Percentiles rank a stretch among this genome's conserved stretches.
Conservation (phyloP, 53 echinoderm and acorn worm genomes). For the Paelopatides confundens region DNA sequence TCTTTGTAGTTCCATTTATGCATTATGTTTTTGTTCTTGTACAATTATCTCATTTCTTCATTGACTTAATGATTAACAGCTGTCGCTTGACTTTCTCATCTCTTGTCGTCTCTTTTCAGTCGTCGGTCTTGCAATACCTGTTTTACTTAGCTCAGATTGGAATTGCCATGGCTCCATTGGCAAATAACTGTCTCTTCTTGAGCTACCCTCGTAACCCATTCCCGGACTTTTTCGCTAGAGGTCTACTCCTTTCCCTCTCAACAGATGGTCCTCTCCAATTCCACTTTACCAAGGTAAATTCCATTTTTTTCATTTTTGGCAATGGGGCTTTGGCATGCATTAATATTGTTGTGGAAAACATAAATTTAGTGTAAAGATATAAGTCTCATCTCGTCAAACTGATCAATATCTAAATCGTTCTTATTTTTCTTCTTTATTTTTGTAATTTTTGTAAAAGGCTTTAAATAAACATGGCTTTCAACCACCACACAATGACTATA, state of each 20-base stretch:
- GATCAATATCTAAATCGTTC: too few species aligned
- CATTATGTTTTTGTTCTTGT: too few species aligned
- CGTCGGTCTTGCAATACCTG: constrained; percentile 92
- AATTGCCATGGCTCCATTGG: constrained; percentile 93
- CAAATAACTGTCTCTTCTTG: constrained; percentile 88
- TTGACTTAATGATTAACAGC: background rate
- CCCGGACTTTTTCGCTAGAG: constrained; percentile 89
- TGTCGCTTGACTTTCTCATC: background rate
- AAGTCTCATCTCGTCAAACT: too few species aligned
- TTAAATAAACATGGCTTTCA: too few species aligned
- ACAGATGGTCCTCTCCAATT: constrained; percentile 97
- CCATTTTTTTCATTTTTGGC: too few species aligned
- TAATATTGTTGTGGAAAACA: too few species aligned
- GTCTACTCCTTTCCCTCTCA: constrained; percentile 80
- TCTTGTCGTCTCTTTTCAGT: constrained; percentile 48
- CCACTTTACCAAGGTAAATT: constrained; percentile 96
- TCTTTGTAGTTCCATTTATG: too few species aligned
- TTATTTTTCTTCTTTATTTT: too few species aligned
- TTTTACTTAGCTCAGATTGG: constrained; percentile 91
- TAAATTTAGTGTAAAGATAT: too few species aligned
- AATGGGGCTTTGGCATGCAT: too few species aligned
- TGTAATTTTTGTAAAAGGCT: too few species aligned
- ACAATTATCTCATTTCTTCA: background rate
- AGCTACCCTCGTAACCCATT: constrained; percentile 92
- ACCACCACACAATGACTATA: too few species aligned